These are phyloP conservation scores for Lasioglossum villosulum DNA, from an alignment of 2,888 invertebrate species.

Conservation along the genomic window DNA sequence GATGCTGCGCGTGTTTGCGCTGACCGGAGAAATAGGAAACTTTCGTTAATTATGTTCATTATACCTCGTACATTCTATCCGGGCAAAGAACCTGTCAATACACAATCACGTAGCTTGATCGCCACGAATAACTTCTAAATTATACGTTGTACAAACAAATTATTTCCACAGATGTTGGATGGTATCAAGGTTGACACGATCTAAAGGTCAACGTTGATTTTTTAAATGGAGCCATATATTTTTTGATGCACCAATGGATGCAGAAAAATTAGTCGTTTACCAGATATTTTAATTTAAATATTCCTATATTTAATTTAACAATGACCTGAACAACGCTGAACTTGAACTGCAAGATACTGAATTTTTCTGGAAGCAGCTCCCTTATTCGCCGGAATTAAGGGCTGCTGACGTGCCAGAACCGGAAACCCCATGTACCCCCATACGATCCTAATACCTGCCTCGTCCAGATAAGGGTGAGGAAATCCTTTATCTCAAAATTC, in stretches of 20 bases:
- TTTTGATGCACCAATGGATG: too few relatives aligned
- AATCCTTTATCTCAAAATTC: conserved; percentile 1
- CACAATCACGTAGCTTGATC: neutral
- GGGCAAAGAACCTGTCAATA: neutral
- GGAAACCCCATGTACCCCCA: neutral
- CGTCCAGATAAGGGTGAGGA: neutral
- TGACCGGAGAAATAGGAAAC: neutral
- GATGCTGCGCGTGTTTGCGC: neutral
- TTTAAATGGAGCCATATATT: too few relatives aligned
- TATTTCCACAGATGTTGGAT: too few relatives aligned
- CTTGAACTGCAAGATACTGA: neutral
- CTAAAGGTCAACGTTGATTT: too few relatives aligned
- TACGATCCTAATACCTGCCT: neutral
- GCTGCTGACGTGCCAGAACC: neutral
- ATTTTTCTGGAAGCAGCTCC: neutral
- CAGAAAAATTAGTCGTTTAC: too few relatives aligned
- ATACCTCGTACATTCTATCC: neutral
- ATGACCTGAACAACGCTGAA: neutral
- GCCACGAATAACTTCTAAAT: too few relatives aligned
- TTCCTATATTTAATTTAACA: neutral
- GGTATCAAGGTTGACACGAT: too few relatives aligned
- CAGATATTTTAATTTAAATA: too few relatives aligned
- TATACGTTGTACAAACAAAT: too few relatives aligned
- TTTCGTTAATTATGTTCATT: conserved; percentile 3
- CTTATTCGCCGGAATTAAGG: neutral